These are phyloP conservation scores for Leptobrachium ailaonicum DNA, from an alignment of 2,113 vertebrate genomes.

Conservation along the genomic window DNA sequence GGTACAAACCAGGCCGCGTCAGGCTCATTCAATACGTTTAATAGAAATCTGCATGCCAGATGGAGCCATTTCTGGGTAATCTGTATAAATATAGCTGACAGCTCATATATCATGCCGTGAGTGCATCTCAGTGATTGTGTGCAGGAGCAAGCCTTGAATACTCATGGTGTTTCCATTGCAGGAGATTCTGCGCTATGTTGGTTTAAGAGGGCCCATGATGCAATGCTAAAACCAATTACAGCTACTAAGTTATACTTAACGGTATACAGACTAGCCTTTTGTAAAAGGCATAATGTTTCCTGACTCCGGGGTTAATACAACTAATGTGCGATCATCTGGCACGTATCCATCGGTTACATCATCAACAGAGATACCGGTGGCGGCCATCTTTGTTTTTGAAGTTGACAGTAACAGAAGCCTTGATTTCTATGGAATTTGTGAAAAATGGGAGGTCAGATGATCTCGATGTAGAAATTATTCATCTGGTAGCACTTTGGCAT, in stretches of 20 bases:
- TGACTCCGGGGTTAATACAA: too few relatives aligned
- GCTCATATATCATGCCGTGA: constrained; percentile 38
- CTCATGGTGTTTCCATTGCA: constrained; percentile 1
- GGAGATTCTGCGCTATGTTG: neutral
- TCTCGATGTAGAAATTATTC: too few relatives aligned
- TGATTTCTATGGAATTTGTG: too few relatives aligned
- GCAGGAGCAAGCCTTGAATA: constrained; percentile 19
- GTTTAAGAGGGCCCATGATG: neutral
- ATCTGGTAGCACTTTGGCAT: too few relatives aligned
- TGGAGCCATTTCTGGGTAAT: constrained; percentile 38
- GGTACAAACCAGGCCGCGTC: constrained; percentile 34
- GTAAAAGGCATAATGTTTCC: too few relatives aligned
- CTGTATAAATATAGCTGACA: constrained; percentile 32
- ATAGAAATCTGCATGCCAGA: constrained; percentile 45
- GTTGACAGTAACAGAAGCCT: too few relatives aligned
- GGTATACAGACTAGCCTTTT: neutral
- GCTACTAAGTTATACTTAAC: neutral
- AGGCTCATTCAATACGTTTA: constrained; percentile 31
- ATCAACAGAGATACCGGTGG: neutral
- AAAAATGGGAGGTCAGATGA: too few relatives aligned
- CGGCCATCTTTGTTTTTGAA: neutral
- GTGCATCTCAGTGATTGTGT: constrained; percentile 17
- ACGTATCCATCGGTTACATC: too few relatives aligned
- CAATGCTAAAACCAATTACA: neutral
- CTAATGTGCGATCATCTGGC: too few relatives aligned